These are phyloP conservation scores for Muscicapa striata DNA, from an alignment of 2,797 vertebrate species.

Conservation along the genomic window DNA sequence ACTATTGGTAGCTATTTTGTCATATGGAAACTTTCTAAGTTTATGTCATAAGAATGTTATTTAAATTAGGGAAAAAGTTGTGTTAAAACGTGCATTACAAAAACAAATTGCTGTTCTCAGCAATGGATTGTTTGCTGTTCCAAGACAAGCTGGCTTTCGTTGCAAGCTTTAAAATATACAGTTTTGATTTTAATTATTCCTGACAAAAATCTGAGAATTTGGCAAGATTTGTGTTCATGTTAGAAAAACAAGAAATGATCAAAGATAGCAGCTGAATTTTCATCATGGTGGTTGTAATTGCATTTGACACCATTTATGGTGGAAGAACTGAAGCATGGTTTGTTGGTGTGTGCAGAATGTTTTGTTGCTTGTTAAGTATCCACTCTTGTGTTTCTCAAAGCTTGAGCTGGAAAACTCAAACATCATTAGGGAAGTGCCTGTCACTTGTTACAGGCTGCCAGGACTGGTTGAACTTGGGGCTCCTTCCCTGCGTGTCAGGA, in stretches of 20 bases:
- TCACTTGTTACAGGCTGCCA: neutral
- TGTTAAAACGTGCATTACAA: conserved; percentile 62
- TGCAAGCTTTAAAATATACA: conserved; percentile 38
- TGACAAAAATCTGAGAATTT: conserved; percentile 80
- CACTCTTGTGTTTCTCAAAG: conserved; percentile 30
- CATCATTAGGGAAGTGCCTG: neutral
- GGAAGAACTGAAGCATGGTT: conserved; percentile 52
- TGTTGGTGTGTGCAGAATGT: conserved; percentile 29
- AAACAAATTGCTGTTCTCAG: conserved; percentile 67
- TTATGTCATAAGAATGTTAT: conserved; percentile 72
- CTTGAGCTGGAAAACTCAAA: conserved; percentile 26
- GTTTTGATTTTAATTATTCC: conserved; percentile 73
- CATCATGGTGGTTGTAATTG: conserved; percentile 42
- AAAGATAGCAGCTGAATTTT: conserved; percentile 71
- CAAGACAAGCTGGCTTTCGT: conserved; percentile 74
- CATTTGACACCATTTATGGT: conserved; percentile 46
- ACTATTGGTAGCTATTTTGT: conserved; percentile 51
- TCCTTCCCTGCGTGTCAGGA: neutral
- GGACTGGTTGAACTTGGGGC: neutral
- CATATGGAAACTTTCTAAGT: conserved; percentile 65
- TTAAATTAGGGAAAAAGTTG: conserved; percentile 69
- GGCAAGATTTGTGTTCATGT: conserved; percentile 59
- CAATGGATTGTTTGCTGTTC: conserved; percentile 54
- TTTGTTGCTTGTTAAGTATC: conserved; percentile 47
- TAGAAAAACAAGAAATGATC: conserved; percentile 65